Percentiles rank a stretch among this genome's conserved stretches.
phyloP scores from a whole-genome alignment of 2,113 vertebrate genomes.

The Hucho hucho region DNA sequence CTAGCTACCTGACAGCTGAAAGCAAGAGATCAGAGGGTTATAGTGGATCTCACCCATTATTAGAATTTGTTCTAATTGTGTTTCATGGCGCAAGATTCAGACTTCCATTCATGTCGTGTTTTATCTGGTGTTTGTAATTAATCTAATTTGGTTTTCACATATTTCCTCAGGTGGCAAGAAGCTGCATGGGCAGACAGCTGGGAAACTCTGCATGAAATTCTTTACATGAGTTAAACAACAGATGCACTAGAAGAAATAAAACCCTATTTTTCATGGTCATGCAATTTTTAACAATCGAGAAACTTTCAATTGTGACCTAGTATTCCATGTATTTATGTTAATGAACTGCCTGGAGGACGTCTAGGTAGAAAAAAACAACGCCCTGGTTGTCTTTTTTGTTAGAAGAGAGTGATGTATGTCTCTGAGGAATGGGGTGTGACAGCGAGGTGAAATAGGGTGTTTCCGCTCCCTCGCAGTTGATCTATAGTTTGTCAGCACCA shows the following conservation, averaged over 20 bases:
- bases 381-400: conserved; percentile 44
- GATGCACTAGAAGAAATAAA: conserved; percentile 20
- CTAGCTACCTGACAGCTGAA: too few species aligned
- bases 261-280: neutral
- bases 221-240: neutral
- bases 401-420: conserved; percentile 46
- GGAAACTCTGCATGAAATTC: conserved; percentile 23
- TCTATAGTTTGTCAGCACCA: conserved; percentile 70
- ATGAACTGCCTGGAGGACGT: too few species aligned
- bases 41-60: conserved; percentile 69
- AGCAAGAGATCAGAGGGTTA: conserved; percentile 63
- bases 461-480: conserved; percentile 61
- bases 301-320: too few species aligned
- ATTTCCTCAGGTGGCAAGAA: conserved; percentile 62
- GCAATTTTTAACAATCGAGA: neutral
- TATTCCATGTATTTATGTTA: too few species aligned
- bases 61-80: conserved; percentile 38
- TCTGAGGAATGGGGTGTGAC: conserved; percentile 58
- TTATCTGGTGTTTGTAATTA: neutral
- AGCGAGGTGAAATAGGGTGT: conserved; percentile 60
- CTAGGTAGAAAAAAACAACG: neutral
- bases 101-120: neutral
- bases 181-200: neutral
- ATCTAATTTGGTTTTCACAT: conserved; percentile 42
- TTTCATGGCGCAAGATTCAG: neutral